Conservation (phyloP, 2,113 vertebrate genomes). For the Peromyscus maniculatus region DNA sequence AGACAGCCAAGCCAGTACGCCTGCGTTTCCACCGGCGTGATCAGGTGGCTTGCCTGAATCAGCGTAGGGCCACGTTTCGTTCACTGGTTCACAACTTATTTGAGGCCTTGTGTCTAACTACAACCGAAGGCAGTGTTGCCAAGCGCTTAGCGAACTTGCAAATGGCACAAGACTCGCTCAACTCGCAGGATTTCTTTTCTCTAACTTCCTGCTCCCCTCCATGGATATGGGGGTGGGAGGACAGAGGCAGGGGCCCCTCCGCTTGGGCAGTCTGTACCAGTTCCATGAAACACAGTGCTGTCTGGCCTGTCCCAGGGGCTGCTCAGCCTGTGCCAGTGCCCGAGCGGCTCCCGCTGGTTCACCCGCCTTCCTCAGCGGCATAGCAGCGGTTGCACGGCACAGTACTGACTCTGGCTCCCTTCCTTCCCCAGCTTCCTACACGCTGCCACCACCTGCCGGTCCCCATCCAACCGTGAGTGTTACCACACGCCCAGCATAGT, state of each 20-base stretch:
- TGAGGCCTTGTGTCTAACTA: background rate
- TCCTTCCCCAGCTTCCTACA: background rate
- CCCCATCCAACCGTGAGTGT: background rate
- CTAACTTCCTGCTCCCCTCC: background rate
- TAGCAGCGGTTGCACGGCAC: background rate
- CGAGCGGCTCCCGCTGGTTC: background rate
- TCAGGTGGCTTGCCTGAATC: background rate
- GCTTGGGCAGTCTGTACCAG: background rate
- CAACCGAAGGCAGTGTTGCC: too few species aligned
- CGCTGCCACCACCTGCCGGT: rapidly evolving
- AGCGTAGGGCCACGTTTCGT: background rate
- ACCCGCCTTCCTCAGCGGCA: background rate
- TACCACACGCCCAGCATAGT: background rate
- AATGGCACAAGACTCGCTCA: background rate
- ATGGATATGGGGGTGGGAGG: background rate
- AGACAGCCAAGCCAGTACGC: too few species aligned
- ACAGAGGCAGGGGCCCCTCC: background rate
- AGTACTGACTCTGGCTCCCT: background rate
- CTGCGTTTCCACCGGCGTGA: background rate
- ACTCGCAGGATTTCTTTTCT: background rate
- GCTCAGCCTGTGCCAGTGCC: background rate
- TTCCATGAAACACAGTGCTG: background rate
- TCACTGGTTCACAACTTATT: background rate
- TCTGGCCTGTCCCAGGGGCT: background rate
- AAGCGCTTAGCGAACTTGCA: background rate